Base-by-base conservation (phyloP, 2,888 invertebrate genomes). In the Scelioninae gen. 1 region DNA sequence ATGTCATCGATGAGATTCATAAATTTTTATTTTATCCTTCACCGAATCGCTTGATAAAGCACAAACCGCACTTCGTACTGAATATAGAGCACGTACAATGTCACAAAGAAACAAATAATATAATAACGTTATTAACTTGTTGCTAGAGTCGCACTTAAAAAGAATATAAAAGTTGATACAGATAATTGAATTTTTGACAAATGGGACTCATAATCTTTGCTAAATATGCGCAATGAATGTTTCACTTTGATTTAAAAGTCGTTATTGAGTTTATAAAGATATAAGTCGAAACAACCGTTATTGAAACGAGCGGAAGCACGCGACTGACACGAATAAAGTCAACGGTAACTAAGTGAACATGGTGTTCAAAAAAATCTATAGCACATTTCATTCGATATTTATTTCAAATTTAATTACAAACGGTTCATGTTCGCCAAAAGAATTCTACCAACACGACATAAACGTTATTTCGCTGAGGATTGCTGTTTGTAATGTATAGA, bases 291-390 rank as follows among this genome's bases (percentile, higher is more conserved):
- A 80, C 77, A 77, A 83, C 83, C 83, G 83, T 83, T 80, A 83
- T 53, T 77, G 65, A 77, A 80, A 80, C 77, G 80, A 77, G 66
- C 83, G 83, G 84, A 84, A 84, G 76, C 81, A 84, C 78, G 78
- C 81, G 84, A 84, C 84, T 84, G 84, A 84, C 84, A 84, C 81
- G 81, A 84, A 84, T 84, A 81, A 81, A 84, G 74, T 77, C 77
- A 84, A 84, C 84, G 81, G 81, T 81, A 81, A 81, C 74, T 69
- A 77, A 74, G 56, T 60, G 83, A 79, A 79, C 68, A 76, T 56
- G 72, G 76, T 58, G 72, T 65, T 69, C 47, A 79, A 74, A 80
- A 82, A 75, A 77, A 77, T 82, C 40, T 49, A 43, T 60, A 15
- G 29, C 47, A 62, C 68, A 77, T 82, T 62, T 76, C 71, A 82